A percentile compares a stretch with the other conserved stretches of the same genome.
phyloP scores from a whole-genome alignment of 2,888 invertebrate genomes.

The Hedychridium roseum region DNA sequence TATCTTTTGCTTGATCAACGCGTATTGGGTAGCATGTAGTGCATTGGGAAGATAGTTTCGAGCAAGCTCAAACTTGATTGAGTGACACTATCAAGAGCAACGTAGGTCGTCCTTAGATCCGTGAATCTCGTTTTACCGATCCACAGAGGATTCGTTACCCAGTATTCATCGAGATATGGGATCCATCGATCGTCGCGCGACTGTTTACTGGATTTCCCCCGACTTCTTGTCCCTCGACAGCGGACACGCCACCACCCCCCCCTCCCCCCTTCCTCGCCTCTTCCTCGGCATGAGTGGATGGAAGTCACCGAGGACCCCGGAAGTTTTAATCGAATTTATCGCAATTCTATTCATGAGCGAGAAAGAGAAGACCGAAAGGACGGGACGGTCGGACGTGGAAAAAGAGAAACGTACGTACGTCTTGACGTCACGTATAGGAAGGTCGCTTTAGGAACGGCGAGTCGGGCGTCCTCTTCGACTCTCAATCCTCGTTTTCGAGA shows the following conservation, averaged over 20 bases:
- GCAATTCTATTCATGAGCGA: conserved; percentile 61
- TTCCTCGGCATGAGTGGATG: conserved; percentile 29
- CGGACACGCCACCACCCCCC: conserved; percentile 23
- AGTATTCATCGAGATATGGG: too few relatives aligned
- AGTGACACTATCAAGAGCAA: too few relatives aligned
- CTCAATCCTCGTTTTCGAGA: conserved; percentile 28
- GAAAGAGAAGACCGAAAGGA: conserved; percentile 17
- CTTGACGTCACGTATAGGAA: conserved; percentile 54
- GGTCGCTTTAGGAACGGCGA: conserved; percentile 16
- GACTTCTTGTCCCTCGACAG: conserved; percentile 30
- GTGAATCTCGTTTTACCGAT: too few relatives aligned
- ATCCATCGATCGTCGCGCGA: conserved; percentile 27
- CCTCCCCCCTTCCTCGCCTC: conserved; percentile 11
- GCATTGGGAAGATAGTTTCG: too few relatives aligned
- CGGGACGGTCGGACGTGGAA: conserved; percentile 3
- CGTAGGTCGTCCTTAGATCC: too few relatives aligned
- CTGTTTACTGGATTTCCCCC: conserved; percentile 42
- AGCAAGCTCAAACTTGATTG: too few relatives aligned
- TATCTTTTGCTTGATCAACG: too few relatives aligned
- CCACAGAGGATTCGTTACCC: too few relatives aligned
- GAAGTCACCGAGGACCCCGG: conserved; percentile 51
- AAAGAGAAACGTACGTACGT: conserved; percentile 48
- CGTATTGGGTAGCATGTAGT: too few relatives aligned
- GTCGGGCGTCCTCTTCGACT: conserved; percentile 20
- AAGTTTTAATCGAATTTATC: conserved; percentile 63